Percentiles rank a stretch among this genome's conserved stretches.
These are phyloP conservation scores for Aradus depressus DNA, from an alignment of 2,888 invertebrate genomes.

Conservation along the genomic window DNA sequence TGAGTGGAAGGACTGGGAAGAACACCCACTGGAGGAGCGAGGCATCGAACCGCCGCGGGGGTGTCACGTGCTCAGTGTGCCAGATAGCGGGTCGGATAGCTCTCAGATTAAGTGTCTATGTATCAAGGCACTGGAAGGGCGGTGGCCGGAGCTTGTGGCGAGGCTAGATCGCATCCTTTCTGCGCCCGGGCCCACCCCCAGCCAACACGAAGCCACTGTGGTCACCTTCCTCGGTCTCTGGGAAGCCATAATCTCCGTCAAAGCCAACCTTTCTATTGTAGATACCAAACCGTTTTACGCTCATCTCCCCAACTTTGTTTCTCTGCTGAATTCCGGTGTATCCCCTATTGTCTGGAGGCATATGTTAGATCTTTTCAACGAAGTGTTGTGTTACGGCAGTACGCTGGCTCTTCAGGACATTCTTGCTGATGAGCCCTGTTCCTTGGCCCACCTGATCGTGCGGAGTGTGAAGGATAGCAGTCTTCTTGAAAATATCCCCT, in stretches of 20 bases:
- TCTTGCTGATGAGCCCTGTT: slow-evolving; percentile 77
- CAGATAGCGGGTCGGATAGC: slow-evolving; percentile 69
- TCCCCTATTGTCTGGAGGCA: slow-evolving; percentile 76
- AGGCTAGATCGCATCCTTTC: slow-evolving; percentile 43
- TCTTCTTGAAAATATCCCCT: slow-evolving; percentile 45
- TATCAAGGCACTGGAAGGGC: slow-evolving; percentile 70
- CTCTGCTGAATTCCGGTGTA: slow-evolving; percentile 56
- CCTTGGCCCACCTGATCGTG: slow-evolving; percentile 72
- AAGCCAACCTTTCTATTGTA: slow-evolving; percentile 77
- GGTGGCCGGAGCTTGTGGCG: slow-evolving; percentile 71
- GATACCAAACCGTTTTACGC: slow-evolving; percentile 83
- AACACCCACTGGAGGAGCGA: slow-evolving; percentile 67
- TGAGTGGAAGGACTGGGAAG: slow-evolving; percentile 75
- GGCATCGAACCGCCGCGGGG: slow-evolving; percentile 38
- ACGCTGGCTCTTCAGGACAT: slow-evolving; percentile 79
- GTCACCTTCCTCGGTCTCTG: slow-evolving; percentile 74
- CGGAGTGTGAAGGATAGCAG: slow-evolving; percentile 76
- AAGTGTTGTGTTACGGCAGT: slow-evolving; percentile 82
- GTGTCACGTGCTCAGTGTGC: slow-evolving; percentile 38
- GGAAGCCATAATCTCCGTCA: slow-evolving; percentile 83
- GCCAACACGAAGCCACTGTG: slow-evolving; percentile 40
- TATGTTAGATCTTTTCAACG: slow-evolving; percentile 73
- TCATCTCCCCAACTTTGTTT: slow-evolving; percentile 68
- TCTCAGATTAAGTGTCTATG: slow-evolving; percentile 63
- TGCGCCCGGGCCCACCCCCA: slow-evolving; percentile 39